Base-by-base conservation (phyloP, 2,888 invertebrate species). In the Rhingia campestris region DNA sequence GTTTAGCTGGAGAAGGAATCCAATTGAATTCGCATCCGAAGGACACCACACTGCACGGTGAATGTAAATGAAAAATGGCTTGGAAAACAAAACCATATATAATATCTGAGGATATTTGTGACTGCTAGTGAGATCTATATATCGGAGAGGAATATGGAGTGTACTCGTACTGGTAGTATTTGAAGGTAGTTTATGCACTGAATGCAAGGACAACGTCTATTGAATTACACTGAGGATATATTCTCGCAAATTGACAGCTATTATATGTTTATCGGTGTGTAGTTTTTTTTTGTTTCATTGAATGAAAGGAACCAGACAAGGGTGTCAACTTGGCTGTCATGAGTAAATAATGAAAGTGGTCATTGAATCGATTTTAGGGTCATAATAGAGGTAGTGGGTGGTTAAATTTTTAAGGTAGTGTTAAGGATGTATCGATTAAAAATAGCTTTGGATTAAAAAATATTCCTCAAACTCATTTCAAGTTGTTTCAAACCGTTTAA, bases 41-140 rank as follows among this genome's bases (percentile, higher is more conserved):
- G 64, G 58, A 59, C 70, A 14, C 32, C 49, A 73, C 47, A 61
- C 45, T 51, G 45, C 45, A 59, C 32, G 56, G 75, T 45, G 39
- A 59, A 56, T 70, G 47, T 41, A 53, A 45, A 81, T 81, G 53
- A 81, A 70, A 75, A 47, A 75, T 64, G 69, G 56, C 35, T 64
- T 75, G 64, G 7, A 75, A 81, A 81, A 70, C 75, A 81, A 81
- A 81, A 35, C 75, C 37, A n/a, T 69, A 35, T 53, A 73, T 69
- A 70, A 59, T 53, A 53, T 39, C 37, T 14, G 43, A 69, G 30
- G 56, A 74, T 74, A 58, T 56, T 63, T 56, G 56, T 10, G 54
- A 22, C 51, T 64, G 30, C 35, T 51, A 64, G 51, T 37, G 39
- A 22, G 64, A 79, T 79, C 72, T 58, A 79, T 79, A 64, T 79